These are phyloP conservation scores for Adoxophyes honmai DNA, from an alignment of 1,140 invertebrate species.

Conservation along the genomic window DNA sequence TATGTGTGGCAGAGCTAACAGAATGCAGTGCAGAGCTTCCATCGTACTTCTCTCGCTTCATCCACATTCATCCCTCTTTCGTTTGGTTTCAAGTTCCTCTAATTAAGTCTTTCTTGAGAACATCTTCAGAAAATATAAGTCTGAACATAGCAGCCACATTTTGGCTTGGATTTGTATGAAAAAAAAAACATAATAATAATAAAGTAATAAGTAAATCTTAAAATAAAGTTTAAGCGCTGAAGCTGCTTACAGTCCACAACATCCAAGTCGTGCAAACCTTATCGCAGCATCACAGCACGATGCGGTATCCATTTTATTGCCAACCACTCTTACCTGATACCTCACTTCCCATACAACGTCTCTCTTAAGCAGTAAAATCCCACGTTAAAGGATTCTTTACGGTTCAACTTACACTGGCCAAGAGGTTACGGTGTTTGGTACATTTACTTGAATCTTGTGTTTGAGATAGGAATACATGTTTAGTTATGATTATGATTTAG, in stretches of 20 bases:
- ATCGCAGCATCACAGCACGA: conserved; percentile 52
- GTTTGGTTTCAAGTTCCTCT: too few relatives aligned
- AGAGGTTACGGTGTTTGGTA: background rate
- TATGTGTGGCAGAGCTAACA: too few relatives aligned
- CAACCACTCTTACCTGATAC: conserved; percentile 33
- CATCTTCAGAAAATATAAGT: too few relatives aligned
- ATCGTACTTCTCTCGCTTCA: too few relatives aligned
- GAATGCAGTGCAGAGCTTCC: too few relatives aligned
- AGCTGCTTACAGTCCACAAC: conserved; percentile 27
- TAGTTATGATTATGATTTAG: too few relatives aligned
- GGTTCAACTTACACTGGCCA: background rate
- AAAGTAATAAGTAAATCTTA: too few relatives aligned
- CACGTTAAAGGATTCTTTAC: background rate
- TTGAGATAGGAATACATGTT: background rate
- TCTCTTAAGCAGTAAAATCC: background rate
- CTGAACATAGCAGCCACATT: too few relatives aligned
- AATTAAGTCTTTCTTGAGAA: too few relatives aligned
- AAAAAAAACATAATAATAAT: background rate
- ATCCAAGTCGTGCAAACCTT: conserved; percentile 55
- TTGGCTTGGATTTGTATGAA: too few relatives aligned
- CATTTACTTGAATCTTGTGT: conserved; percentile 3
- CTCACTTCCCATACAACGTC: conserved; percentile 15
- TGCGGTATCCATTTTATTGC: conserved; percentile 40
- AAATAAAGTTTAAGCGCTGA: too few relatives aligned
- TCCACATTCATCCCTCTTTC: too few relatives aligned